Conservation (phyloP, 2,797 vertebrate species). For the Gadopsis bispinosus region DNA sequence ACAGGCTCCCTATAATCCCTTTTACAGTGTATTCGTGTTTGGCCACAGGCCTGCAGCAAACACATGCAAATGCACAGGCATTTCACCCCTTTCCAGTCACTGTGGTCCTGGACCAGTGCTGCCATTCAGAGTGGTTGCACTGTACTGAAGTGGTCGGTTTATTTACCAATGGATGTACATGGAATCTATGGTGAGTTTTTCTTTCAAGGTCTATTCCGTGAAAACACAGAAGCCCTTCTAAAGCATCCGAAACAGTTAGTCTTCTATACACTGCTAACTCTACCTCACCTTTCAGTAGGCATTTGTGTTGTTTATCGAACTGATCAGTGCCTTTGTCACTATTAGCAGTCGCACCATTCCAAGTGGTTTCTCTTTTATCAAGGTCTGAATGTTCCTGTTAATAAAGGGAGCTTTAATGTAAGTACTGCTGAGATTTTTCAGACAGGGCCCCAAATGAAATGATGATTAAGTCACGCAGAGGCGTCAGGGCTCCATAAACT, state of each 20-base stretch:
- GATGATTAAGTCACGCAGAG: constrained; percentile 40
- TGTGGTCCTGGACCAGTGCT: constrained; percentile 25
- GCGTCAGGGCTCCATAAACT: constrained; percentile 35
- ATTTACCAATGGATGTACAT: not conserved
- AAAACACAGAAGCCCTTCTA: constrained; percentile 9
- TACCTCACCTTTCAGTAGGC: not conserved
- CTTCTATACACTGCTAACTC: not conserved
- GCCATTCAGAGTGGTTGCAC: constrained; percentile 11
- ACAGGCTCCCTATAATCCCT: constrained; percentile 35
- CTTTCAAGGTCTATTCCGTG: not conserved
- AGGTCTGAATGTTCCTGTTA: constrained; percentile 11
- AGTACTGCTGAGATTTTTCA: constrained; percentile 36
- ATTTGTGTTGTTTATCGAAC: not conserved
- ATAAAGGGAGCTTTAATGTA: constrained; percentile 41
- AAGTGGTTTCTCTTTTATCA: not conserved
- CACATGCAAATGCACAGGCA: constrained; percentile 6
- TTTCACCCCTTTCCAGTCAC: constrained; percentile 19
- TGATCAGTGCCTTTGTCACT: not conserved
- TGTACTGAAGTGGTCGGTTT: constrained; percentile 25
- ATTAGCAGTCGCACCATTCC: constrained; percentile 9
- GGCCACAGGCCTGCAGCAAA: constrained; percentile 21
- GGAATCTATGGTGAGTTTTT: not conserved
- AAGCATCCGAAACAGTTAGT: constrained; percentile 1
- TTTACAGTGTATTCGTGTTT: constrained; percentile 41
- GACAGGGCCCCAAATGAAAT: constrained; percentile 48